These are phyloP conservation scores for Sylvicapra grimmia DNA, from an alignment of 2,113 vertebrate species.

Conservation along the genomic window DNA sequence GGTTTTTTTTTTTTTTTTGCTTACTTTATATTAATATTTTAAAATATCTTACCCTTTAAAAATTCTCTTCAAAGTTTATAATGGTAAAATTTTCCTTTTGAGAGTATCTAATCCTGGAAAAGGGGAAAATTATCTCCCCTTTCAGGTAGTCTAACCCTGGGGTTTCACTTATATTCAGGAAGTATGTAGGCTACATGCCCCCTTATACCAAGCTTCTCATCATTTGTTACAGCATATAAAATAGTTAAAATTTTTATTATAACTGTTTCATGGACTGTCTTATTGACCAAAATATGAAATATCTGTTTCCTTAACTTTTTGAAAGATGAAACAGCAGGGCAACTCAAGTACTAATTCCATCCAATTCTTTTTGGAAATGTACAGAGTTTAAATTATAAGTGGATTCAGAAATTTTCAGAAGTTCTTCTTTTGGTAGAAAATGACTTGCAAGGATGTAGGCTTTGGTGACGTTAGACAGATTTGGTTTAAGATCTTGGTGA, in stretches of 20 bases:
- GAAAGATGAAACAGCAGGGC: background rate
- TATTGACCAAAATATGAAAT: background rate
- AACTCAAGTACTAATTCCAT: background rate
- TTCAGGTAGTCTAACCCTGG: background rate
- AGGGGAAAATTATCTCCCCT: background rate
- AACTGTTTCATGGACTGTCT: background rate
- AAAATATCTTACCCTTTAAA: background rate
- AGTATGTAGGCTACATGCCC: background rate
- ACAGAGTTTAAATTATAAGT: background rate
- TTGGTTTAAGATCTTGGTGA: background rate
- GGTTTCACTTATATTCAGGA: background rate
- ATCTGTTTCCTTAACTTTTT: background rate
- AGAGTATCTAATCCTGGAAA: background rate
- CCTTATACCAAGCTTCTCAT: background rate
- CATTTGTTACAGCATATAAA: background rate
- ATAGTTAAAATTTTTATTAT: background rate
- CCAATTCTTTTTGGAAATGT: background rate
- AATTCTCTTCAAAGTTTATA: background rate
- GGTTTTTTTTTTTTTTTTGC: background rate
- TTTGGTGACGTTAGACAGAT: background rate
- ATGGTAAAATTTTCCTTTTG: background rate
- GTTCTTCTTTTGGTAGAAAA: conserved; percentile 9
- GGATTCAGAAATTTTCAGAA: background rate
- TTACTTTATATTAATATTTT: background rate
- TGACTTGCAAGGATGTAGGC: background rate